Conservation (phyloP, 2,797 vertebrate genomes). For the Darevskia mixta region DNA sequence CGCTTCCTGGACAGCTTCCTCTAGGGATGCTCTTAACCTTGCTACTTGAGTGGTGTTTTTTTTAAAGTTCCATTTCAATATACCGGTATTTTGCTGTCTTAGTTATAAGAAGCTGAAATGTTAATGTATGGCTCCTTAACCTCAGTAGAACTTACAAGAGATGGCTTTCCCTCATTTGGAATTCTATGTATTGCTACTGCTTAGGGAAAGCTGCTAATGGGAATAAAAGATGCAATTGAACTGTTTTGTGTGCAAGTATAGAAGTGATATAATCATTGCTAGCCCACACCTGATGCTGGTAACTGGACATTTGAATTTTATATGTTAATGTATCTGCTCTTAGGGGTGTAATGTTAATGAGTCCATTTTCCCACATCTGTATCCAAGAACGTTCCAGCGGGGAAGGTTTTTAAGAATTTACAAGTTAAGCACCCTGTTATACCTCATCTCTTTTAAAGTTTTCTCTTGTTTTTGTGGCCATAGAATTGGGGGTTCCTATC, state of each 20-base stretch:
- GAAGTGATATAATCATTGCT: background rate
- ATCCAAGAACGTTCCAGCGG: background rate
- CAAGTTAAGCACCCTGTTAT: background rate
- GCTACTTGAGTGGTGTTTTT: background rate
- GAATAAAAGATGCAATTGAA: background rate
- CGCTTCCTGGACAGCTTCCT: constrained; percentile 34
- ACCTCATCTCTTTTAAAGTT: background rate
- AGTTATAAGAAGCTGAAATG: background rate
- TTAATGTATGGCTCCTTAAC: background rate
- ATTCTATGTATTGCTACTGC: background rate
- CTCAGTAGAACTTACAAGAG: background rate
- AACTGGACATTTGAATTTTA: background rate
- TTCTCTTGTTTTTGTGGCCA: background rate
- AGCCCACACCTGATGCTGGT: background rate
- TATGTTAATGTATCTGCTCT: background rate
- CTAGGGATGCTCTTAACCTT: background rate
- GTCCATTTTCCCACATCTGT: background rate
- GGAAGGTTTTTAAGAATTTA: background rate
- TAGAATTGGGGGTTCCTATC: background rate
- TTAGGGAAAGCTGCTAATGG: background rate
- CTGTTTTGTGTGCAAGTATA: background rate
- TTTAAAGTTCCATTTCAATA: background rate
- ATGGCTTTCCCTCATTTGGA: background rate
- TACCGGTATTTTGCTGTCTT: background rate
- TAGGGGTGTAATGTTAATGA: background rate